Base-by-base conservation (phyloP, 2,888 invertebrate genomes). In the Oscheius sp. region DNA sequence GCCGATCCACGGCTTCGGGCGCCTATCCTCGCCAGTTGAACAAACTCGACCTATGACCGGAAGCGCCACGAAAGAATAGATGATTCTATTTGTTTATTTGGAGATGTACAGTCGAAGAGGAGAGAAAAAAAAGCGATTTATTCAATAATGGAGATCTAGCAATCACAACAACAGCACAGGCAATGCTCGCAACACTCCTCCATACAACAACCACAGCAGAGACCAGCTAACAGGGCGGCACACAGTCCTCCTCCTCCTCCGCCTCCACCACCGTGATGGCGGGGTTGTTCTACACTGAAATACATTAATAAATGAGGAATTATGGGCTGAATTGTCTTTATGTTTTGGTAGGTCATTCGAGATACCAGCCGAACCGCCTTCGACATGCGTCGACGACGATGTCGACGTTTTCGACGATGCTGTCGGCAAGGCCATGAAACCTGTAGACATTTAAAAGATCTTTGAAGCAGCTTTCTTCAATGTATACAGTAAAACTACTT, bases 191-290 rank as follows among this genome's bases (percentile, higher is more conserved):
- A 73, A 21, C 73, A 73, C 13, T 53, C 27, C 27, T 73, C 73
- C n/a, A 73, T 12, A 35, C 73, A 73, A 21, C 73, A 73, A 6
- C 73, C 73, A 58, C 73, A 73, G 59, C 73, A 73, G 9, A 73
- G 61, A 25, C 73, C 73, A 23, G 73, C 73, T 29, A 69, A 16
- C 7, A 73, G 55, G 7, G 73, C 73, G 9, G 73, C 73, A 13
- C 56, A 25, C 7, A 73, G 29, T 21, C 73, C 73, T 13, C 73
- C 73, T 29, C 73, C 73, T n/a, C 68, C 69, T 7, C 73, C 73
- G 7, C 73, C 73, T 12, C 66, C 68, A 16, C 73, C 68, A 6
- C 58, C 56, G 1, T 43, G 25, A 18, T 52, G 23, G 16, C 43
- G 23, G n/a, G 52, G 55, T 5, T 41, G 63, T 29, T 72, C 49